Conservation (phyloP, 2,113 vertebrate genomes). For the Entomyzon cyanotis region DNA sequence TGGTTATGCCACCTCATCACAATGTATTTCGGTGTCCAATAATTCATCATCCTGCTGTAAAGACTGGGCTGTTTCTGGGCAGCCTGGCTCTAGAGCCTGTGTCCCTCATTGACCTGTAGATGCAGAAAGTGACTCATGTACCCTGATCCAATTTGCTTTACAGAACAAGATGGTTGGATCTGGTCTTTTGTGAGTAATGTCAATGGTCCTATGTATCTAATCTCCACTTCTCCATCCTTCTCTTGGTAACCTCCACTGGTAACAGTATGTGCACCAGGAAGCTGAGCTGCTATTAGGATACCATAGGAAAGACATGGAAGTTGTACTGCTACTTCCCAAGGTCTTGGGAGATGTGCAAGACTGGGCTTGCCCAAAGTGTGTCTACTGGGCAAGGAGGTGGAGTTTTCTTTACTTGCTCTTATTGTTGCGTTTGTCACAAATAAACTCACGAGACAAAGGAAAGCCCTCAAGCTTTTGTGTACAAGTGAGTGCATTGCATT, state of each 20-base stretch:
- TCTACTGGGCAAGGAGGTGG: not conserved
- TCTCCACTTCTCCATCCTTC: not conserved
- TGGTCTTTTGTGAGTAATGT: not conserved
- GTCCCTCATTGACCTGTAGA: not conserved
- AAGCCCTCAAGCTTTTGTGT: not conserved
- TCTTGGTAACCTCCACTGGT: not conserved
- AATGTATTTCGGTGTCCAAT: not conserved
- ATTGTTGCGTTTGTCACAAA: not conserved
- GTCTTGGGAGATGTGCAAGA: not conserved
- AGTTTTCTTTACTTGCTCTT: not conserved
- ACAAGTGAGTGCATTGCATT: not conserved
- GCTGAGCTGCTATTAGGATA: not conserved
- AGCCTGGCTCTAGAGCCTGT: not conserved
- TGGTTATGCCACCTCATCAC: slow-evolving; percentile 3
- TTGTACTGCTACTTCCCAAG: not conserved
- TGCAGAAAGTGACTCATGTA: not conserved
- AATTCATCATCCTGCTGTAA: not conserved
- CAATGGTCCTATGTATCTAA: not conserved
- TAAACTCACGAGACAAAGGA: not conserved
- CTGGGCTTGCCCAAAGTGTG: not conserved
- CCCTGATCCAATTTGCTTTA: not conserved
- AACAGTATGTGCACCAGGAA: not conserved
- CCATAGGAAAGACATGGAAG: not conserved
- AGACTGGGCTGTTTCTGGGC: not conserved
- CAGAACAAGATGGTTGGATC: not conserved